Conservation (phyloP, 2,113 vertebrate species). For the Carettochelys insculpta region DNA sequence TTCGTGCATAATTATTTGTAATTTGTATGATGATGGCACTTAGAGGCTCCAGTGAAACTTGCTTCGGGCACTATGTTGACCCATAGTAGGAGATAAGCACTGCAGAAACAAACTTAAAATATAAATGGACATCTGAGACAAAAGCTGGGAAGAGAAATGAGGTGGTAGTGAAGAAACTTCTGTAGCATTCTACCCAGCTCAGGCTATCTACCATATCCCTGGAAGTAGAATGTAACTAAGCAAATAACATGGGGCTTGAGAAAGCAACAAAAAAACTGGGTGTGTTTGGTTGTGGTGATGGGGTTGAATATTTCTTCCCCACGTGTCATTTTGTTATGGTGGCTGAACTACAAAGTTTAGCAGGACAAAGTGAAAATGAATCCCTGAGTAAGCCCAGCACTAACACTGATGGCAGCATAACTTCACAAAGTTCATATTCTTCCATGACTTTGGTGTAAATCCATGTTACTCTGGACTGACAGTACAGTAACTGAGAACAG, state of each 20-base stretch:
- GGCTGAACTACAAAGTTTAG: not conserved
- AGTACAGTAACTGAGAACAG: constrained; percentile 50
- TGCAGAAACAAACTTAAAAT: constrained; percentile 32
- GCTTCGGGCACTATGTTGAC: not conserved
- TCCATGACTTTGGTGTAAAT: not conserved
- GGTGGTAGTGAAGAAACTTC: not conserved
- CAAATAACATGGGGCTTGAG: not conserved
- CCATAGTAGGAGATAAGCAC: constrained; percentile 21
- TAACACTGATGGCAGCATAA: not conserved
- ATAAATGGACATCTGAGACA: constrained; percentile 30
- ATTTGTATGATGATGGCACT: not conserved
- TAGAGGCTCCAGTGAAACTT: not conserved
- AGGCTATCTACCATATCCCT: not conserved
- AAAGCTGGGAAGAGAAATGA: not conserved
- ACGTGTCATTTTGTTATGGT: not conserved
- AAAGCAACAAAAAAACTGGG: accelerated
- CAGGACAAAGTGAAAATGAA: not conserved
- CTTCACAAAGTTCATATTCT: not conserved
- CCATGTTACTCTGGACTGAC: constrained; percentile 21
- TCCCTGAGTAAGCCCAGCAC: not conserved
- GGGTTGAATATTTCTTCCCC: not conserved
- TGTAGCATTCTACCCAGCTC: not conserved
- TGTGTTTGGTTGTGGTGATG: not conserved
- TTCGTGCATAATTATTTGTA: not conserved
- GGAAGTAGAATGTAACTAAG: accelerated